phyloP scores from a whole-genome alignment of 2,888 invertebrate genomes.

The Disparrhopalites patrizii region DNA sequence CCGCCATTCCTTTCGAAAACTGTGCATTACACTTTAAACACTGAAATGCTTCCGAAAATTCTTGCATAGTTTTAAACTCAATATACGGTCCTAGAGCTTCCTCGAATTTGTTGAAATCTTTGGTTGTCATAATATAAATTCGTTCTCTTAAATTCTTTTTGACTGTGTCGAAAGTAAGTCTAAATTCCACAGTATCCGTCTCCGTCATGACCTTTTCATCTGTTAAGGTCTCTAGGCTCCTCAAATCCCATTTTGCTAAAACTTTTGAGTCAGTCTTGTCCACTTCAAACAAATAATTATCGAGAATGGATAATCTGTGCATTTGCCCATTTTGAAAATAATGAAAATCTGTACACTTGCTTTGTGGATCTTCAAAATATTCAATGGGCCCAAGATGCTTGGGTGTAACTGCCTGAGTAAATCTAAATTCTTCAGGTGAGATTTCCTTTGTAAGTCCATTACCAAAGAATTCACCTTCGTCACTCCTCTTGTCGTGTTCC shows the following conservation, averaged over 20 bases:
- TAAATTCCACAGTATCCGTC: conserved; percentile 46
- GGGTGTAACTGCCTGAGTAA: not conserved
- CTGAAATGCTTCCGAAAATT: conserved; percentile 47
- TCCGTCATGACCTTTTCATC: conserved; percentile 42
- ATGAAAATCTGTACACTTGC: conserved; percentile 28
- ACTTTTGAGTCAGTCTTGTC: conserved; percentile 29
- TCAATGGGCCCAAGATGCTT: not conserved
- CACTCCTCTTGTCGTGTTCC: not conserved
- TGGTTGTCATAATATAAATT: conserved; percentile 43
- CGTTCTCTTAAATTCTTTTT: conserved; percentile 42
- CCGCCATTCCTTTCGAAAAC: conserved; percentile 38
- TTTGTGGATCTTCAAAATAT: conserved; percentile 9
- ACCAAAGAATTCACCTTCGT: not conserved
- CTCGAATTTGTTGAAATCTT: conserved; percentile 41
- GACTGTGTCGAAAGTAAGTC: conserved; percentile 43
- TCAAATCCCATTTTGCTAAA: conserved; percentile 43
- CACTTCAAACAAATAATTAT: conserved; percentile 44
- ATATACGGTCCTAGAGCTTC: conserved; percentile 42
- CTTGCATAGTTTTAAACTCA: conserved; percentile 39
- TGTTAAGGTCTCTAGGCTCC: conserved; percentile 37
- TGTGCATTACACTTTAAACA: conserved; percentile 46
- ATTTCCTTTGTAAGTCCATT: not conserved
- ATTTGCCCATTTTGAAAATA: conserved; percentile 41
- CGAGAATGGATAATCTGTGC: conserved; percentile 38
- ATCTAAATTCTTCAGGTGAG: not conserved